Conservation (phyloP, 2,797 vertebrate genomes). For the Myotis findleyi region DNA sequence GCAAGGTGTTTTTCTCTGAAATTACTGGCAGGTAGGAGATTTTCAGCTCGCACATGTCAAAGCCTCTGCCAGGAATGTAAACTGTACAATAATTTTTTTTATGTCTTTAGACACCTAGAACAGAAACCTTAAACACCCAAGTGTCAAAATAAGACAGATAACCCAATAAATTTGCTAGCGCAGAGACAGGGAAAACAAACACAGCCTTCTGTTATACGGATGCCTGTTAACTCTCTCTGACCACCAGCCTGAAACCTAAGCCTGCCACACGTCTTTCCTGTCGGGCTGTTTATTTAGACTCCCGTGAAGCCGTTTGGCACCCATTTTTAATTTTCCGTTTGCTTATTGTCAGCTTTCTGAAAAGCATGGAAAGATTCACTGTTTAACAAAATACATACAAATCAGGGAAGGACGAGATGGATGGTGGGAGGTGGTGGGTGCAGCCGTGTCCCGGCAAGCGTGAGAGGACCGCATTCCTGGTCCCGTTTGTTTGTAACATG, state of each 20-base stretch:
- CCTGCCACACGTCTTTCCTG: constrained; percentile 79
- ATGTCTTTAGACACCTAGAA: constrained; percentile 78
- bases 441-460: background rate
- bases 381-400: constrained; percentile 79
- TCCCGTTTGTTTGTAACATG: constrained; percentile 53
- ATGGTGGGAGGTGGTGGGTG: constrained; percentile 6
- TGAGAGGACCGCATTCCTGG: constrained; percentile 32
- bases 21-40: constrained; percentile 68
- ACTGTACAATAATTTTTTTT: constrained; percentile 81
- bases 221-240: constrained; percentile 70
- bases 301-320: constrained; percentile 71
- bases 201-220: constrained; percentile 68
- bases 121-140: constrained; percentile 82
- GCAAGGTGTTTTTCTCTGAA: constrained; percentile 29
- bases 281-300: constrained; percentile 74
- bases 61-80: constrained; percentile 75
- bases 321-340: constrained; percentile 79
- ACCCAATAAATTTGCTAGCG: constrained; percentile 78
- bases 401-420: constrained; percentile 65
- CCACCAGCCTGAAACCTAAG: constrained; percentile 73
- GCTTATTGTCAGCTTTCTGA: constrained; percentile 79
- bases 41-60: constrained; percentile 79
- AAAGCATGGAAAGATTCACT: constrained; percentile 67
- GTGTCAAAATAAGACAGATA: constrained; percentile 83
- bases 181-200: constrained; percentile 81